These are phyloP conservation scores for Capitella teleta DNA, from an alignment of 1,140 invertebrate species.

Conservation along the genomic window DNA sequence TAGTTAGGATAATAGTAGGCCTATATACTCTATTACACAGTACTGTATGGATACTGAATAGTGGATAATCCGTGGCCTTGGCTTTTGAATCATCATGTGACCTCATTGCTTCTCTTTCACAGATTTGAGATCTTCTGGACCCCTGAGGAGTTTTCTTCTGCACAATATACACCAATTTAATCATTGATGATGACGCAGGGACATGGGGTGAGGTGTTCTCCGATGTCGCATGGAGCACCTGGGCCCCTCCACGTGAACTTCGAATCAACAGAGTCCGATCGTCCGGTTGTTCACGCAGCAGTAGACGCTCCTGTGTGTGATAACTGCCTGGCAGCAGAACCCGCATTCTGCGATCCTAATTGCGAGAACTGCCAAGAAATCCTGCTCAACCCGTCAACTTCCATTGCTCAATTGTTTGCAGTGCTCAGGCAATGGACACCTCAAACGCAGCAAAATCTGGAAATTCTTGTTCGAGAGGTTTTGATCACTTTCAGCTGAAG, in stretches of 20 bases:
- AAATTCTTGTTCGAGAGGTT: constrained; percentile 44
- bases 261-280: background rate
- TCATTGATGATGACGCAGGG: background rate
- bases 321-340: constrained; percentile 40
- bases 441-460: constrained; percentile 46
- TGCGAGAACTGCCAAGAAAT: constrained; percentile 43
- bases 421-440: constrained; percentile 49
- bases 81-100: no score
- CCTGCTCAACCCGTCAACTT: constrained; percentile 36
- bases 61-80: no score
- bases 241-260: background rate
- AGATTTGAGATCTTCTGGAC: no score
- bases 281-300: constrained; percentile 41
- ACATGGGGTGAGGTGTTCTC: background rate
- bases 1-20: no score
- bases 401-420: constrained; percentile 46
- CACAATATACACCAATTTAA: no score
- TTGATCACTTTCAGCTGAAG: constrained; percentile 4
- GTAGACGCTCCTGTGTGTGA: constrained; percentile 45
- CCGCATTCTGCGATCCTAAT: constrained; percentile 46
- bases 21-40: no score
- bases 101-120: no score
- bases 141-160: no score
- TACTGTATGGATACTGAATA: no score
- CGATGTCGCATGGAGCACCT: no score